Evolutionary conservation across 2,113 vertebrate genomes (phyloP).

Genomic region (Cynocephalus volans): DNA sequence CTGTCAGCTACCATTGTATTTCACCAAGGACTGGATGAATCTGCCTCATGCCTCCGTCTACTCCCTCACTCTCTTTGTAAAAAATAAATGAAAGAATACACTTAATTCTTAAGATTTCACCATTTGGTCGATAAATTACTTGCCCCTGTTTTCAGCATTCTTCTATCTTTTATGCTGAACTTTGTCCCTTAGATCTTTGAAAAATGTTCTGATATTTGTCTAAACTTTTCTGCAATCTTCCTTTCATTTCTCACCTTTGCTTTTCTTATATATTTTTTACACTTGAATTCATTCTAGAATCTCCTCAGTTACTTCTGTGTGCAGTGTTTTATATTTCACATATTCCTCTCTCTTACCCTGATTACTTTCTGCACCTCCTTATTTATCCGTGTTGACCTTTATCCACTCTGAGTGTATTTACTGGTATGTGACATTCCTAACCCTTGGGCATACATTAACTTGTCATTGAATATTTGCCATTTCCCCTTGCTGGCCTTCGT

Average conservation of each 20-base stretch:
- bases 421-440: slow-evolving; percentile 72
- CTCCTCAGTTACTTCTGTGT: slow-evolving; percentile 43
- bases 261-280: slow-evolving; percentile 79
- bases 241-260: slow-evolving; percentile 82
- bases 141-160: slow-evolving; percentile 60
- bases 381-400: slow-evolving; percentile 83
- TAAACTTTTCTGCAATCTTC: slow-evolving; percentile 82
- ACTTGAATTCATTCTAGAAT: slow-evolving; percentile 80
- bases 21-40: slow-evolving; percentile 72
- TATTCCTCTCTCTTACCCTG: slow-evolving; percentile 71
- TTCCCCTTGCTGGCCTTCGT: slow-evolving; percentile 83
- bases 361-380: slow-evolving; percentile 81
- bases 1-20: slow-evolving; percentile 55
- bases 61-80: slow-evolving; percentile 66
- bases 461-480: slow-evolving; percentile 84
- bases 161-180: slow-evolving; percentile 65
- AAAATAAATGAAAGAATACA: slow-evolving; percentile 83
- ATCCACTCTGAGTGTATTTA: slow-evolving; percentile 74
- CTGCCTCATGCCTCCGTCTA: slow-evolving; percentile 8
- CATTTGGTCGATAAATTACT: slow-evolving; percentile 80
- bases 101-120: slow-evolving; percentile 81
- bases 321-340: slow-evolving; percentile 76
- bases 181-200: slow-evolving; percentile 70
- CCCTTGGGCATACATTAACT: slow-evolving; percentile 84
- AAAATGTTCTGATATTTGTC: slow-evolving; percentile 82